Evolutionary conservation across 1,140 invertebrate genomes (phyloP).

Genomic region (Apis dorsata): DNA sequence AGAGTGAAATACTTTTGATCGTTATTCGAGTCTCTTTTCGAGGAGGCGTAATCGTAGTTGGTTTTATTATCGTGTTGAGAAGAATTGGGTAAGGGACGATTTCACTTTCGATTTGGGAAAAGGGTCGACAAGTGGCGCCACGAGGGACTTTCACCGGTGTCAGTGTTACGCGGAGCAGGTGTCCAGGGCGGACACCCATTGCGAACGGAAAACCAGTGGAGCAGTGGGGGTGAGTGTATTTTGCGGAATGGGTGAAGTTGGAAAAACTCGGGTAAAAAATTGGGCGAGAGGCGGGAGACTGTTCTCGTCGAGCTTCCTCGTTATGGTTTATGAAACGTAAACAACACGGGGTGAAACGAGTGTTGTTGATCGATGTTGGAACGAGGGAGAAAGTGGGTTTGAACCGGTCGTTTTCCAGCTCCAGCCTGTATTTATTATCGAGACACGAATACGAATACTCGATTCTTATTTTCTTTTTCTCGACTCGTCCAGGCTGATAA

Average conservation of each 20-base stretch:
- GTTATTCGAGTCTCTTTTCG: background rate
- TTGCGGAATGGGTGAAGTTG: conserved; percentile 9
- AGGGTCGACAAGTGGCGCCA: conserved; percentile 60
- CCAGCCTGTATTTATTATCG: conserved; percentile 28
- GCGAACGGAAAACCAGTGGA: background rate
- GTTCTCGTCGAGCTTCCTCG: conserved; percentile 6
- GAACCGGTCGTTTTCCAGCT: background rate
- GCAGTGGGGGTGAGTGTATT: conserved; percentile 11
- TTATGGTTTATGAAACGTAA: conserved; percentile 54
- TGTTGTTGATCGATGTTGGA: background rate
- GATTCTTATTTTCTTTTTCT: background rate
- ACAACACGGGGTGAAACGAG: conserved; percentile 17
- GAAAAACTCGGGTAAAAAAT: conserved; percentile 15
- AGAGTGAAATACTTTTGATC: too few relatives aligned
- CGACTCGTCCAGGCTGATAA: background rate
- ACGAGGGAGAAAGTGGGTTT: background rate
- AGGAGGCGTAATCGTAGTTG: background rate
- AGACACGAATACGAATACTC: background rate
- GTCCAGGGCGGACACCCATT: conserved; percentile 11
- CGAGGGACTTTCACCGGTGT: background rate
- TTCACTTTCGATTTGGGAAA: background rate
- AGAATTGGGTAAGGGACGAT: too few relatives aligned
- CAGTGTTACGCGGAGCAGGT: conserved; percentile 21
- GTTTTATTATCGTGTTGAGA: background rate
- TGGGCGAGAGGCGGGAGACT: background rate